phyloP scores from a whole-genome alignment of 2,888 invertebrate species.

The Eulithis prunata region DNA sequence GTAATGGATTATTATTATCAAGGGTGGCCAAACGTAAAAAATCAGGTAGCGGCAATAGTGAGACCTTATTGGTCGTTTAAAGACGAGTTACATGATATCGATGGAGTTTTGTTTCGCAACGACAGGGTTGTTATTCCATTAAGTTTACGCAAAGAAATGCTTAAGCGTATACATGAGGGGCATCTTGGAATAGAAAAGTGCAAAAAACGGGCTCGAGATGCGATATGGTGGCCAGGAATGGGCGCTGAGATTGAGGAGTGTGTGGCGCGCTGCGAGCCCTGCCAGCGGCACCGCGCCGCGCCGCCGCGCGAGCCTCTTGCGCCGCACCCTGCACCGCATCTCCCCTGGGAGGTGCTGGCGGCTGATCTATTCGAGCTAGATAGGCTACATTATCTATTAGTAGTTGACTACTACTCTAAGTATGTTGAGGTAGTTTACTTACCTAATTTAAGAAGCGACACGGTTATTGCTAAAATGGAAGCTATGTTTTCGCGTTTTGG shows the following conservation, averaged over 20 bases:
- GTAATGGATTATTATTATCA: conserved; percentile 13
- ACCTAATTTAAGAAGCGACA: conserved; percentile 18
- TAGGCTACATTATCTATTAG: conserved; percentile 10
- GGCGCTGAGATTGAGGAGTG: conserved; percentile 29
- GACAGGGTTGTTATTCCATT: conserved; percentile 11
- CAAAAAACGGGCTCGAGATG: conserved; percentile 10
- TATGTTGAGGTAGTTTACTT: conserved; percentile 16
- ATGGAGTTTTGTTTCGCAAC: conserved; percentile 16
- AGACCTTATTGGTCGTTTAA: conserved; percentile 17
- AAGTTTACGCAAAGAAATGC: conserved; percentile 13
- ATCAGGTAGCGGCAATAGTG: conserved; percentile 4
- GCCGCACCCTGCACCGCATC: conserved; percentile 28
- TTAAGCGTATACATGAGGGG: conserved; percentile 22
- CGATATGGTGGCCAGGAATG: conserved; percentile 16
- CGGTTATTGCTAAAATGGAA: conserved; percentile 13
- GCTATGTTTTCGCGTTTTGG: conserved; percentile 16
- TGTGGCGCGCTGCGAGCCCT: conserved; percentile 32
- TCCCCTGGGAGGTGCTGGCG: conserved; percentile 18
- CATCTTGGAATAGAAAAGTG: conserved; percentile 19
- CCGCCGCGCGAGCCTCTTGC: conserved; percentile 32
- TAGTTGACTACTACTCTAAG: conserved; percentile 20
- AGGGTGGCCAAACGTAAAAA: conserved; percentile 17
- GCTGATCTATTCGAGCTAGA: conserved; percentile 19
- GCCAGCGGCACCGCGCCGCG: conserved; percentile 34
- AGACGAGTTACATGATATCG: conserved; percentile 14